Conservation (phyloP, 2,113 vertebrate genomes). For the Hemibates koningsi region DNA sequence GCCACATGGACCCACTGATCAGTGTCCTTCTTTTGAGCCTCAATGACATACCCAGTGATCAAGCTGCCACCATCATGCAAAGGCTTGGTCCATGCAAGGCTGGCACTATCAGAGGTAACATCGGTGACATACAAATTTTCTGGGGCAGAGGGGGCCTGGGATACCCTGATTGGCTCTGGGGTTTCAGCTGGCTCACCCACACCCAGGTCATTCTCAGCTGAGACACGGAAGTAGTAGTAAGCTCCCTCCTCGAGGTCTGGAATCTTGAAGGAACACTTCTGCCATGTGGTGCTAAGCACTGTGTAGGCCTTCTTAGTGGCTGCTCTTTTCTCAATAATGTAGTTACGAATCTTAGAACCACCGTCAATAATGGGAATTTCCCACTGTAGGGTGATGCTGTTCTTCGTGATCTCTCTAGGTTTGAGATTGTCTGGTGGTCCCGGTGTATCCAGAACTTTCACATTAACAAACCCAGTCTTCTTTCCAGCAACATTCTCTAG, state of each 20-base stretch:
- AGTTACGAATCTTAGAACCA: constrained; percentile 92
- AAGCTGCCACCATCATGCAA: constrained; percentile 90
- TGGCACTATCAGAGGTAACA: constrained; percentile 84
- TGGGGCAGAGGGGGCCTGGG: constrained; percentile 88
- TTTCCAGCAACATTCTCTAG: constrained; percentile 96
- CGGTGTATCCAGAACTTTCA: constrained; percentile 92
- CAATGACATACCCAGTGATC: constrained; percentile 97
- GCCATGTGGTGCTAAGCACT: constrained; percentile 85
- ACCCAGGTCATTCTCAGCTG: constrained; percentile 94
- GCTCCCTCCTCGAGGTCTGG: constrained; percentile 84
- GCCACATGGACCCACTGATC: constrained; percentile 88
- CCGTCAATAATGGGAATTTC: constrained; percentile 97
- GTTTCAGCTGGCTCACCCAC: constrained; percentile 93
- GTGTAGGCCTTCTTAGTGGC: constrained; percentile 93
- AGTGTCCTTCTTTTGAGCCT: constrained; percentile 89
- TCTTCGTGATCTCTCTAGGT: constrained; percentile 90
- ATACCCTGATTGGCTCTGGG: constrained; percentile 85
- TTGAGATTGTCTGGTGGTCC: constrained; percentile 91
- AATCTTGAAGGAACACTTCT: constrained; percentile 91
- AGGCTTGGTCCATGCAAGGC: constrained; percentile 92
- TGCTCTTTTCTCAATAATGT: constrained; percentile 92
- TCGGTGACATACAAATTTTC: constrained; percentile 93
- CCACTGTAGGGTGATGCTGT: constrained; percentile 92
- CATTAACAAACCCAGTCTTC: constrained; percentile 95
- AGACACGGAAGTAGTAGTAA: constrained; percentile 94